Conservation (phyloP, 2,797 vertebrate genomes). For the Okamejei kenojei region DNA sequence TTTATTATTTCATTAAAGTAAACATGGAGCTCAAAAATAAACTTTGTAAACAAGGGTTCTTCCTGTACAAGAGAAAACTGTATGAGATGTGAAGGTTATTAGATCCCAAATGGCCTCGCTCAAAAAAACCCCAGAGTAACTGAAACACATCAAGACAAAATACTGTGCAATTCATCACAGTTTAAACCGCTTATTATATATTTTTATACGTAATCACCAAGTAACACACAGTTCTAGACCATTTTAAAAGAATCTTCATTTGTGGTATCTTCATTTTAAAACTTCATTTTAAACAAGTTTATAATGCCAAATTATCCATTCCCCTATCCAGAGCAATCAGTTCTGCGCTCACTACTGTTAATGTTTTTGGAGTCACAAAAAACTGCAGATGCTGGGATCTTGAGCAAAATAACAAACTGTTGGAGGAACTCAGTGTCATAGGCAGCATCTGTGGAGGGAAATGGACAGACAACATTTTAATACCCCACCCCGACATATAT, state of each 20-base stretch:
- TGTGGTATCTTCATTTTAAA: no score
- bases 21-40: not conserved
- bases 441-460: no score
- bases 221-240: not conserved
- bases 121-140: not conserved
- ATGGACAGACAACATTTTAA: no score
- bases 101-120: not conserved
- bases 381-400: no score
- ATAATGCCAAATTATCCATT: not conserved
- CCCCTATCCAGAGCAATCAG: not conserved
- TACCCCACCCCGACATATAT: no score
- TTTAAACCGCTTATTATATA: not conserved
- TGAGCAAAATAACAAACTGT: no score
- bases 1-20: not conserved
- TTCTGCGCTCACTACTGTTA: not conserved
- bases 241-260: not conserved
- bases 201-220: not conserved
- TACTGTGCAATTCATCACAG: not conserved
- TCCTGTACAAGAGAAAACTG: not conserved
- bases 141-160: not conserved
- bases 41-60: not conserved
- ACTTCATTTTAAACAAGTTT: not conserved
- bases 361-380: not conserved
- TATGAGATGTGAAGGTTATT: not conserved
- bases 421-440: no score